These are phyloP conservation scores for Desoria tigrina DNA, from an alignment of 2,888 invertebrate genomes.

Conservation along the genomic window DNA sequence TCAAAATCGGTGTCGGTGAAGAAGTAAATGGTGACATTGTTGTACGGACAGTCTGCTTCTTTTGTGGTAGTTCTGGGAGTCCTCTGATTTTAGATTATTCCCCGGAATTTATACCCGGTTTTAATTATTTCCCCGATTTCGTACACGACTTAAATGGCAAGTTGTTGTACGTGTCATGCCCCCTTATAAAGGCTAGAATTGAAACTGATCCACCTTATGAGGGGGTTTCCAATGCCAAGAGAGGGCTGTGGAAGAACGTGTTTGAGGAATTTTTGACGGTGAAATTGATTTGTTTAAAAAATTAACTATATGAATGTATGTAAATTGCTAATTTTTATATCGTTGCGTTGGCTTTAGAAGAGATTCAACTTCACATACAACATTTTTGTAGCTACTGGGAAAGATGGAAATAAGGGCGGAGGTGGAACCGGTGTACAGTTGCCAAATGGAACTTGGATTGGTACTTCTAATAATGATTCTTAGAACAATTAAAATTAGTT, in stretches of 20 bases:
- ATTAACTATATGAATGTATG: too few relatives aligned
- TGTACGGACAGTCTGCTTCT: slow-evolving; percentile 31
- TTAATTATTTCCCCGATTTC: too few relatives aligned
- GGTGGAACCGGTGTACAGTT: slow-evolving; percentile 43
- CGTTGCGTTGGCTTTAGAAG: too few relatives aligned
- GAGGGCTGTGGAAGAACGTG: slow-evolving; percentile 44
- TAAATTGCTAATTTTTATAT: too few relatives aligned
- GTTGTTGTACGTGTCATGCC: slow-evolving; percentile 28
- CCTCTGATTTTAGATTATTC: slow-evolving; percentile 41
- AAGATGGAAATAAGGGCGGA: slow-evolving; percentile 29
- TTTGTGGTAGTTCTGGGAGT: slow-evolving; percentile 12
- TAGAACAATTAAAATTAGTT: too few relatives aligned
- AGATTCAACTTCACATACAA: slow-evolving; percentile 44
- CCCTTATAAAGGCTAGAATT: slow-evolving; percentile 37
- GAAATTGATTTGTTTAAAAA: too few relatives aligned
- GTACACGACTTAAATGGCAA: slow-evolving; percentile 38
- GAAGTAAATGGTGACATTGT: background rate
- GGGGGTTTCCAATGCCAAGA: slow-evolving; percentile 31
- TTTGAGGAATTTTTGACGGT: slow-evolving; percentile 41
- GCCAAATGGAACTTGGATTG: slow-evolving; percentile 42
- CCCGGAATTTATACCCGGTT: too few relatives aligned
- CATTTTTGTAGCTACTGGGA: slow-evolving; percentile 36
- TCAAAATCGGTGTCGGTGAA: slow-evolving; percentile 30
- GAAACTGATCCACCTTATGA: slow-evolving; percentile 35
- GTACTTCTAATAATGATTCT: too few relatives aligned